Conservation (phyloP, 2,888 invertebrate genomes). For the Fragum whitleyi region DNA sequence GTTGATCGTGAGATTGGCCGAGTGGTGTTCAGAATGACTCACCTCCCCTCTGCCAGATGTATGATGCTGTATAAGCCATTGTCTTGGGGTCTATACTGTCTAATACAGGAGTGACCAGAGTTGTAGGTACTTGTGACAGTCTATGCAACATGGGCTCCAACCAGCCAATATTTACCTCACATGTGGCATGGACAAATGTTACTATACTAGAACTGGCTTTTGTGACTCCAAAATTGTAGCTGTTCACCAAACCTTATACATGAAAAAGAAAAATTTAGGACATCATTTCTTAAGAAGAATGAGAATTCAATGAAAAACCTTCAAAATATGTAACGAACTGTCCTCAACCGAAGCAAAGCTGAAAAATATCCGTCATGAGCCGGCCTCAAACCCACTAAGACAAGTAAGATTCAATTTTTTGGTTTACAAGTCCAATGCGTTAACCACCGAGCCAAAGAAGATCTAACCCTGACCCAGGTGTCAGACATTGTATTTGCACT, state of each 20-base stretch:
- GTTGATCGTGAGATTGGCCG: no score
- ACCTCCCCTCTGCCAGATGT: constrained; percentile 75
- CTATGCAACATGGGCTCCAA: constrained; percentile 85
- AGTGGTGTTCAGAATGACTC: no score
- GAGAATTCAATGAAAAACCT: no score
- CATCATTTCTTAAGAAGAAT: background rate
- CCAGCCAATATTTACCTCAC: constrained; percentile 79
- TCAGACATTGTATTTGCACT: no score
- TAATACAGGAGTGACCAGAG: constrained; percentile 85
- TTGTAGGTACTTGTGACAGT: constrained; percentile 72
- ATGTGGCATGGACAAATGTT: constrained; percentile 74
- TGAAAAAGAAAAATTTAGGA: background rate
- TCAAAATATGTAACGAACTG: no score
- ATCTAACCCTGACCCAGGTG: no score
- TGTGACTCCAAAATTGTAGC: constrained; percentile 69
- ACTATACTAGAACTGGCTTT: constrained; percentile 81
- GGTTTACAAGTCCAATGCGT: no score
- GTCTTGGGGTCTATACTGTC: constrained; percentile 86
- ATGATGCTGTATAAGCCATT: constrained; percentile 84
- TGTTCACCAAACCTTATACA: constrained; percentile 68
- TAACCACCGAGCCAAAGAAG: no score
- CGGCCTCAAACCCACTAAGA: no score
- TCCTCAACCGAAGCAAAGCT: no score
- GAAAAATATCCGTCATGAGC: no score
- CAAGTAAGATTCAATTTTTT: no score